Evolutionary conservation across 2,888 invertebrate species (phyloP).

Genomic region (Malthinus flaveolus): DNA sequence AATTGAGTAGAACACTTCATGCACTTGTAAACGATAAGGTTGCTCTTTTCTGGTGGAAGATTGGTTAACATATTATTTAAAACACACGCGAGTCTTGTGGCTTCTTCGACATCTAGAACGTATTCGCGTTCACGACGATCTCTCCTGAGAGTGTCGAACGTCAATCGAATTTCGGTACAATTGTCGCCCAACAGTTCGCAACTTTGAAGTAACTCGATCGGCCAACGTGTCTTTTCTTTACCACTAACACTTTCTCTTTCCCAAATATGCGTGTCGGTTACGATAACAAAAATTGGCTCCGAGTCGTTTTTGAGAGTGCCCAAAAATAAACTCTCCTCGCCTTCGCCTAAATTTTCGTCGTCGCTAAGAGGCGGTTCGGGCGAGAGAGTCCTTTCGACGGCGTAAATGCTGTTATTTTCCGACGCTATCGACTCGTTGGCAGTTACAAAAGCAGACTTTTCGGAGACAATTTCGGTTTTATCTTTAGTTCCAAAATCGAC

Average conservation of each 20-base stretch:
- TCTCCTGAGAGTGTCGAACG: constrained; percentile 65
- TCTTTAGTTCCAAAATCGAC: constrained; percentile 18
- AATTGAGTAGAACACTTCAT: constrained; percentile 67
- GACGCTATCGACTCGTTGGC: constrained; percentile 21
- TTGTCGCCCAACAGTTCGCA: constrained; percentile 51
- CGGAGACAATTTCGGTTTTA: constrained; percentile 18
- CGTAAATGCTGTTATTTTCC: constrained; percentile 21
- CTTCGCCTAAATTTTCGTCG: constrained; percentile 40
- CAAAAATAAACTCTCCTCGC: constrained; percentile 49
- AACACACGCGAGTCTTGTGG: constrained; percentile 50
- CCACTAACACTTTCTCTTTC: constrained; percentile 48
- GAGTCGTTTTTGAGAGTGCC: constrained; percentile 48
- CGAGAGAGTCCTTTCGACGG: constrained; percentile 12
- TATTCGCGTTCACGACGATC: constrained; percentile 63
- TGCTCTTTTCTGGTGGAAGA: constrained; percentile 48
- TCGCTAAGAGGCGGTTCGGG: constrained; percentile 10
- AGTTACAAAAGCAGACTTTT: constrained; percentile 22
- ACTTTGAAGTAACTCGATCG: constrained; percentile 57
- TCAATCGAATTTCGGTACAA: constrained; percentile 55
- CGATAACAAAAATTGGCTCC: constrained; percentile 49
- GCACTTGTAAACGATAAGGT: constrained; percentile 60
- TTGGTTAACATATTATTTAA: constrained; percentile 41
- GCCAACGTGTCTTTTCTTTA: constrained; percentile 54
- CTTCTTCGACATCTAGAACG: constrained; percentile 59
- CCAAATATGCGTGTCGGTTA: constrained; percentile 48